These are phyloP conservation scores for Motacilla alba DNA, from an alignment of 2,113 vertebrate genomes.

Conservation along the genomic window DNA sequence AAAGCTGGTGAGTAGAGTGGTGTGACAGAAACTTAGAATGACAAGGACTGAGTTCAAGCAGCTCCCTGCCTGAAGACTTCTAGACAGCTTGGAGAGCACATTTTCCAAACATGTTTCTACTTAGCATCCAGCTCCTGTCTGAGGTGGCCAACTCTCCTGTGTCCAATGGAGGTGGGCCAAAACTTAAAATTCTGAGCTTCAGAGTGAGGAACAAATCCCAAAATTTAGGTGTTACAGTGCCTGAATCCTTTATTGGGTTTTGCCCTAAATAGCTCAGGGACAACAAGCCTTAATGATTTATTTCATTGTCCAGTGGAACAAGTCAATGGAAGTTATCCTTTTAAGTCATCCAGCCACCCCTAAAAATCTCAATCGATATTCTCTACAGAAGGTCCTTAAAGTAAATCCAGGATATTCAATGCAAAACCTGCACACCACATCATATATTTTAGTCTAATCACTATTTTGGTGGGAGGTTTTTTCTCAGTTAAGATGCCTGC, in stretches of 20 bases:
- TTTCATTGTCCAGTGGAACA: background rate
- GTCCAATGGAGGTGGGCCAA: background rate
- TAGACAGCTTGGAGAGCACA: background rate
- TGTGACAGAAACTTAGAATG: background rate
- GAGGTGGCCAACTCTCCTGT: background rate
- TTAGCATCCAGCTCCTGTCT: background rate
- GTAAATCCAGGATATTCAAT: slow-evolving; percentile 2
- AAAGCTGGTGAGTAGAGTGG: background rate
- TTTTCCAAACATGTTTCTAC: background rate
- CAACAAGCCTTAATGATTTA: background rate
- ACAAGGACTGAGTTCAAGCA: background rate
- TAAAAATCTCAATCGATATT: slow-evolving; percentile 12
- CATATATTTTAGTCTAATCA: background rate
- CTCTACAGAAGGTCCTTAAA: background rate
- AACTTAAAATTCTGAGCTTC: background rate
- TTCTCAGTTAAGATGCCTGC: background rate
- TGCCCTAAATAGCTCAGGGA: background rate
- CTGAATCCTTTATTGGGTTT: background rate
- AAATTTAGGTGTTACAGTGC: background rate
- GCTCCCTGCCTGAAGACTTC: background rate
- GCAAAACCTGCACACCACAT: background rate
- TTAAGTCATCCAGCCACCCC: slow-evolving; percentile 5
- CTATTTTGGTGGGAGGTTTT: background rate
- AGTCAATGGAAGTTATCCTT: slow-evolving; percentile 17
- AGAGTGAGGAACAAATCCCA: background rate